These are phyloP conservation scores for Trinectes maculatus DNA, from an alignment of 2,113 vertebrate species.

Conservation along the genomic window DNA sequence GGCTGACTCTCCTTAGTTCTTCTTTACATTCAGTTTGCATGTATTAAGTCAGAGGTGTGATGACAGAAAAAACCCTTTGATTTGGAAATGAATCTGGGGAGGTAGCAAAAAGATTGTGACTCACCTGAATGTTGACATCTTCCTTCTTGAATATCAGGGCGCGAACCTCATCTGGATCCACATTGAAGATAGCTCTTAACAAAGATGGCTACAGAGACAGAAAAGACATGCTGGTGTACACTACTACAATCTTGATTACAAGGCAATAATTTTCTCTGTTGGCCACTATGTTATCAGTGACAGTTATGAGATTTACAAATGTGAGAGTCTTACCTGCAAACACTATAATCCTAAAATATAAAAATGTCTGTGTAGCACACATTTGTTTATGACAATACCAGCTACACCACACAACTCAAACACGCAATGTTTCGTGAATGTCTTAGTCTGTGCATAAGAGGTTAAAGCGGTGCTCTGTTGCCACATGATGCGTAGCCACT, in stretches of 20 bases:
- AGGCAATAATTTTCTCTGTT: slow-evolving; percentile 28
- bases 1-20: slow-evolving; percentile 13
- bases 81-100: background rate
- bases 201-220: slow-evolving; percentile 86
- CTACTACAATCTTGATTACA: slow-evolving; percentile 1
- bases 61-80: background rate
- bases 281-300: slow-evolving; percentile 40
- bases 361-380: slow-evolving; percentile 6
- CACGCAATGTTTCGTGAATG: background rate
- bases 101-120: background rate
- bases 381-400: slow-evolving; percentile 43
- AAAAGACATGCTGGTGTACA: slow-evolving; percentile 5
- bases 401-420: slow-evolving; percentile 15
- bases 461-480: slow-evolving; percentile 6
- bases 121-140: slow-evolving; percentile 98
- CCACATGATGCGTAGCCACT: background rate
- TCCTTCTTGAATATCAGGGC: slow-evolving; percentile 98
- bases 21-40: background rate
- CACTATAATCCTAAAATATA: slow-evolving; percentile 29
- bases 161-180: slow-evolving; percentile 96
- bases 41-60: background rate
- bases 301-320: slow-evolving; percentile 31
- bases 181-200: slow-evolving; percentile 98
- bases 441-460: background rate
- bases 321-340: slow-evolving; percentile 13